phyloP scores from a whole-genome alignment of 2,797 vertebrate genomes.

The Eospalax fontanierii region DNA sequence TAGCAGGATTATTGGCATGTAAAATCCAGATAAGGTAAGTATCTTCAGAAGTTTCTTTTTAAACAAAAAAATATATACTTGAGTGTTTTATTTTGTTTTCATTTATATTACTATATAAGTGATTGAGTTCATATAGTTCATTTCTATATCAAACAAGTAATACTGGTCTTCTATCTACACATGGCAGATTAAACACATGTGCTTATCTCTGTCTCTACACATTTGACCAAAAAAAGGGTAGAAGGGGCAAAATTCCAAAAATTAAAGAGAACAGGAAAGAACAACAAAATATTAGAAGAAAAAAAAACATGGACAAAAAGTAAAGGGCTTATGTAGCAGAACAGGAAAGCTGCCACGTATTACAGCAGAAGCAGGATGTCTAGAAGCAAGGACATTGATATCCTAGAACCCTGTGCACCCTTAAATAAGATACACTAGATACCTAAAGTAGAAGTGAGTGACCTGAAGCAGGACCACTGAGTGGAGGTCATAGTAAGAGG shows the following conservation, averaged over 20 bases:
- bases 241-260: neutral
- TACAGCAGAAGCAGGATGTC: neutral
- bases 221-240: neutral
- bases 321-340: neutral
- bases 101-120: neutral
- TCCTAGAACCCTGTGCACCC: neutral
- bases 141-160: neutral
- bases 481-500: neutral
- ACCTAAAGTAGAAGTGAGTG: neutral
- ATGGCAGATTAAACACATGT: neutral
- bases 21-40: neutral
- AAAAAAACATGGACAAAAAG: neutral
- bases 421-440: neutral
- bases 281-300: constrained; percentile 6
- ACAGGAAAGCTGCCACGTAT: neutral
- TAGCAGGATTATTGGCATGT: neutral
- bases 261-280: neutral
- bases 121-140: neutral
- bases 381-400: neutral
- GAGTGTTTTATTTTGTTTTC: constrained; percentile 41
- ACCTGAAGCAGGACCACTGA: neutral
- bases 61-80: neutral
- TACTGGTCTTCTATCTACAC: neutral
- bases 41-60: neutral
- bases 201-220: neutral